Evolutionary conservation across 1,140 invertebrate genomes (phyloP), one percentile per base, ranked within the genome.

Genomic region (Melitaea cinxia): DNA sequence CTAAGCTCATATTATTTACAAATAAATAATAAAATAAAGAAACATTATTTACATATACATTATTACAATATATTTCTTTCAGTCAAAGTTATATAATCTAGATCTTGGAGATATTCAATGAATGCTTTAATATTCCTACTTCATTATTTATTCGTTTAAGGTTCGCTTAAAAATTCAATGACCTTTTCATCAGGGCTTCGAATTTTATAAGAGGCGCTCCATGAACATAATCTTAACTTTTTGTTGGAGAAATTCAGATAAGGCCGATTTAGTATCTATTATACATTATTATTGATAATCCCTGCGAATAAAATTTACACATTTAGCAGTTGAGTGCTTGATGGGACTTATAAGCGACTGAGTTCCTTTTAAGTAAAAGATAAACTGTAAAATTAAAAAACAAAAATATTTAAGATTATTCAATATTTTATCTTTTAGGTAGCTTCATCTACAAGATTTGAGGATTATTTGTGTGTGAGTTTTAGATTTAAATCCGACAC

Each of bases 61-160:
- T 30, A 30, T 30, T 30, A 30, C 7, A 30, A 30, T 30, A 10
- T 10, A 30, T 2, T 9, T 2, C 26, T 10, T 12, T 28, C 14
- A 17, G 37, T 19, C 35, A 24, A 26, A 15, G 12, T n/a, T 6
- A 57, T 28, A 45, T 57, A 28, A 57, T 45, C 14, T 33, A 57
- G 54, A 57, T n/a, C 37, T 57, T 15, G 9, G 54, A 57, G 15
- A 24, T 10, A 57, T 57, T 57, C 14, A 24, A 28, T 15, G 54
- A 57, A 57, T 57, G 54, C 35, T 45, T 57, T 57, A 57, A 57
- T 57, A 57, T 57, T 42, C 45, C 54, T 28, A 42, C 39, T 57
- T 57, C 54, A 57, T 57, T 57, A 42, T 42, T 57, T 57, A 57
- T 57, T 57, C 54, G 39, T 37, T 57, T 57, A 45, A 23, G 37